Percentiles rank a stretch among this genome's conserved stretches.
Conservation (phyloP, 2,888 invertebrate species). For the Hyposoter didymator region DNA sequence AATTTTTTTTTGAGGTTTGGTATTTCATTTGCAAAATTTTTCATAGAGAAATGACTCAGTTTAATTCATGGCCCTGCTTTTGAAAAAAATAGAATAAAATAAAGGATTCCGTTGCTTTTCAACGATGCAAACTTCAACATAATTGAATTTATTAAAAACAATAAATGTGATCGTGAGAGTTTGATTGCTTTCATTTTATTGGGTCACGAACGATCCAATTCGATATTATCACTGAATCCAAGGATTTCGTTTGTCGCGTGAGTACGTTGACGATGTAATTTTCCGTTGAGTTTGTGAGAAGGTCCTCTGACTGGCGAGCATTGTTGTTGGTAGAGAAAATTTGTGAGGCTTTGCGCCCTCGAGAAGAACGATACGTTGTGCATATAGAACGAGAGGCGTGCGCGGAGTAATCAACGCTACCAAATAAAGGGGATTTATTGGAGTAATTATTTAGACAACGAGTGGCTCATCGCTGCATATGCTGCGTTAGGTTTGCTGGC, state of each 20-base stretch:
- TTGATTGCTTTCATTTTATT: neutral
- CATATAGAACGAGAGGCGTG: conserved; percentile 1
- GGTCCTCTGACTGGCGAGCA: neutral
- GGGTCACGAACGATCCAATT: neutral
- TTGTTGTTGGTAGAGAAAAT: neutral
- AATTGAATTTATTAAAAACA: neutral
- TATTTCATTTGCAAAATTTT: too few species aligned
- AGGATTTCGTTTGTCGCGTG: neutral
- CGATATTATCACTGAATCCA: neutral
- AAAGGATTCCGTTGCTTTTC: too few species aligned
- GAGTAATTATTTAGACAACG: conserved; percentile 54
- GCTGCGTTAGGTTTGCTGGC: conserved; percentile 13
- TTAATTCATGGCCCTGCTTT: too few species aligned
- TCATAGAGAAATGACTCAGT: too few species aligned
- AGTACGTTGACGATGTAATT: neutral
- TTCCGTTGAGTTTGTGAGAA: neutral
- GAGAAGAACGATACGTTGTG: neutral
- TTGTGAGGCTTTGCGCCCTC: neutral
- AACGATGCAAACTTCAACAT: too few species aligned
- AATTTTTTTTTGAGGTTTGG: too few species aligned
- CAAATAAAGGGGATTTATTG: conserved; percentile 55
- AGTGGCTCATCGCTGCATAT: conserved; percentile 14
- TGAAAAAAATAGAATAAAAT: too few species aligned
- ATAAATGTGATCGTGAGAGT: neutral
- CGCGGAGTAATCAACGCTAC: conserved; percentile 24